phyloP scores from a whole-genome alignment of 2,888 invertebrate genomes.

The Copidosoma aretas region DNA sequence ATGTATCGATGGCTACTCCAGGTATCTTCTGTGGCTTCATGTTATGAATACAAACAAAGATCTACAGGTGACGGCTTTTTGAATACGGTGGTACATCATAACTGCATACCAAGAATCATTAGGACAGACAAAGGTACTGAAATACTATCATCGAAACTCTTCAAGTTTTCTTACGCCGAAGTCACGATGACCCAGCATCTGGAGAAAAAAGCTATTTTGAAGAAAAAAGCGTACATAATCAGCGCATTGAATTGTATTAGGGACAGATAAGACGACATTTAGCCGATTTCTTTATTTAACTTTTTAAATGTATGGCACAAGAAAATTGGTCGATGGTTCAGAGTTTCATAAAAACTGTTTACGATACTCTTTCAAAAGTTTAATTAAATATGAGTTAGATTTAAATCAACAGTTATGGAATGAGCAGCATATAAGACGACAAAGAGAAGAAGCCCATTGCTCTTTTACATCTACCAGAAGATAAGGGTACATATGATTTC shows the following conservation, averaged over 20 bases:
- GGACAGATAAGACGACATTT: constrained; percentile 18
- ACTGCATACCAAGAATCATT: constrained; percentile 23
- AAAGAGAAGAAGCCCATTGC: constrained; percentile 6
- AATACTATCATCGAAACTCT: constrained; percentile 25
- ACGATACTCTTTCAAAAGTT: constrained; percentile 1
- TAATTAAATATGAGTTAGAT: not conserved
- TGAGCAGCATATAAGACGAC: constrained; percentile 10
- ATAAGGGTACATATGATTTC: not conserved
- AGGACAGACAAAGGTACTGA: constrained; percentile 31
- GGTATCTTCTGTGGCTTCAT: constrained; percentile 33
- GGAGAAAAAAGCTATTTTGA: constrained; percentile 28
- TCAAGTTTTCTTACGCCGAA: constrained; percentile 14
- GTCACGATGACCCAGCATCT: constrained; percentile 20
- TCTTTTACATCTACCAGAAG: not conserved
- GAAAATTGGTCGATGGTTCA: constrained; percentile 12
- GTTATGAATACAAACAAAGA: constrained; percentile 30
- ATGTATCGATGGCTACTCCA: constrained; percentile 37
- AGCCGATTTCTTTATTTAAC: constrained; percentile 27
- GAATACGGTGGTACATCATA: constrained; percentile 30
- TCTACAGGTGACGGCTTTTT: constrained; percentile 19
- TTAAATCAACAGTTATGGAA: not conserved
- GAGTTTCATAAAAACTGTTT: not conserved
- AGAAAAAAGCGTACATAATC: constrained; percentile 31
- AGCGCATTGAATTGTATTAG: constrained; percentile 34
- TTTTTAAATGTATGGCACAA: constrained; percentile 12